A percentile compares a stretch with the other conserved stretches of the same genome.
Evolutionary conservation across 2,888 invertebrate genomes (phyloP).

Genomic region (Ferdinandea cuprea): DNA sequence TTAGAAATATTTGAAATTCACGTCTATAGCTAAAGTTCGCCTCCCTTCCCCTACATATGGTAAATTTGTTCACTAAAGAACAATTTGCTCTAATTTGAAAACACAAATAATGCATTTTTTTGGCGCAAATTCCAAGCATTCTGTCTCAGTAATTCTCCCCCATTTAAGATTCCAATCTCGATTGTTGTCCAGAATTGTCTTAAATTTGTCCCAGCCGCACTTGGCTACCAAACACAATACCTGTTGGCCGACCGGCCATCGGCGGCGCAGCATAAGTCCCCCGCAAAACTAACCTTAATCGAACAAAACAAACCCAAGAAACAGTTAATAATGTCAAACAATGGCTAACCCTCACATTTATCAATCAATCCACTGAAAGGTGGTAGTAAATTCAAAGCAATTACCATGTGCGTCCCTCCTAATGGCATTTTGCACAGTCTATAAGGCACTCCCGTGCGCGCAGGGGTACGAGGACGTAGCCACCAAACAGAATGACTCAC

Average conservation of each 20-base stretch:
- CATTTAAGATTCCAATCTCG: constrained; percentile 33
- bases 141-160: background rate
- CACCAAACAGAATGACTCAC: constrained; percentile 50
- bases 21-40: no score
- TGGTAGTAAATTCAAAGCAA: constrained; percentile 73
- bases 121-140: background rate
- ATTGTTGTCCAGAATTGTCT: constrained; percentile 65
- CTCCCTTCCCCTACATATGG: no score
- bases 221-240: constrained; percentile 67
- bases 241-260: no score
- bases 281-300: constrained; percentile 26
- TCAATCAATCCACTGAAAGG: constrained; percentile 70
- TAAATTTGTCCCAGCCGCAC: constrained; percentile 69
- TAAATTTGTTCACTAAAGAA: no score
- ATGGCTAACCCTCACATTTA: constrained; percentile 67
- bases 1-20: no score
- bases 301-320: constrained; percentile 9
- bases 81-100: no score
- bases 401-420: constrained; percentile 73
- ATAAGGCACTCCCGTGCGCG: constrained; percentile 61
- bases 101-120: no score
- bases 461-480: constrained; percentile 23
- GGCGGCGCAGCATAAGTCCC: constrained; percentile 31
- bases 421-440: constrained; percentile 51
- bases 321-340: constrained; percentile 61